Evolutionary conservation across 2,888 invertebrate genomes (phyloP), one percentile per base, ranked within the genome.

Genomic region (Troglohyphantes excavatus): DNA sequence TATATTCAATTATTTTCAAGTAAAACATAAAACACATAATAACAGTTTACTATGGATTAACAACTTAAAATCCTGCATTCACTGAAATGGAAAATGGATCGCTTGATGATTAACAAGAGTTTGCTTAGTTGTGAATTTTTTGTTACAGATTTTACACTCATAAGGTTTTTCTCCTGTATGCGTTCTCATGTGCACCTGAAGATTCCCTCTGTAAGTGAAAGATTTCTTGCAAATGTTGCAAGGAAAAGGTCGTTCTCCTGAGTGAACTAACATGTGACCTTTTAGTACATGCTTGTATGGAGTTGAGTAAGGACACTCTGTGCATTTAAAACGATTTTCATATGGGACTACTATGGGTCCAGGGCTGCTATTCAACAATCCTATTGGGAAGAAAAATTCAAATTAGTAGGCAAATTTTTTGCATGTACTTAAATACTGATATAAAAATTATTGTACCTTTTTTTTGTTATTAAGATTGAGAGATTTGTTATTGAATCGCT

Each of bases 141-240:
- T 53, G 9, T 53, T 53, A n/a, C 53, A 53, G 53, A 53, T n/a
- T 53, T 13, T 53, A n/a, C 53, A 53, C 13, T 53, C 17, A n/a
- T 53, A 53, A 13, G 53, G 53, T n/a, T 53, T 53, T 53, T 53
- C 53, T n/a, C 53, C 53, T 17, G 53, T 53, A 53, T 53, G 53
- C 5, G n/a, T 53, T 17, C 53, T 53, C 53, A 53, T 53, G 2
- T 53, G 53, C 5, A n/a, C n/a, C 17, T 53, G 53, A n/a, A 53
- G 53, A 53, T 53, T 53, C 17, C n/a, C 53, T 53, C 17, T 53
- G 5, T 53, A 17, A 33, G 1, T 19, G n/a, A 68, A 68, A 9
- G 29, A 27, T 27, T 68, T 29, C 1, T n/a, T 29, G 17, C 68
- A 68, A 17, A 68, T 7, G 19, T 29, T 33, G 29, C 68, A 68